Base-by-base conservation (phyloP, 2,113 vertebrate genomes). In the Mormoops blainvillei region DNA sequence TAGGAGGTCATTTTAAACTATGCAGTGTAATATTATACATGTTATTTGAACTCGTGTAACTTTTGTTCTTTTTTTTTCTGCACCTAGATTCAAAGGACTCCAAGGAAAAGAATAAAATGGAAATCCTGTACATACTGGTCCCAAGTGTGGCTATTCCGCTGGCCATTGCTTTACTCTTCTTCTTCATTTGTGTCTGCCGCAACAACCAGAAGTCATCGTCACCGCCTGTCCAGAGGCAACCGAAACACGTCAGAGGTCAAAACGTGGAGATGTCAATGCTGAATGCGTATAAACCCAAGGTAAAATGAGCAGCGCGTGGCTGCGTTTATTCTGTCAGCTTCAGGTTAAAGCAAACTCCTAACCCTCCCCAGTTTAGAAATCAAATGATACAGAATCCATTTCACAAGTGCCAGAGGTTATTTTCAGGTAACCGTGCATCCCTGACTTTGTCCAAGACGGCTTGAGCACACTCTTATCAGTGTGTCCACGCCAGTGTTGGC, bases 211-310 rank as follows among this genome's bases (percentile, higher is more conserved):
- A 99, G 98, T 98, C 99, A 0, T 98, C 99, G 0, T 99, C 99
- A 3, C 99, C 99, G 0, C 99, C 99, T 0, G 98, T 98, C 0
- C 99, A 99, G 18, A 98, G 99, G 11, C 99, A 99, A 89, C 99
- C 99, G 0, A 99, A 99, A 36, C 99, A 99, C 0, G 99, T 99
- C 5, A 98, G 99, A 8, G 99, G 99, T 0, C 99, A 99, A 87
- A 99, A 99, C 0, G 99, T 99, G 3, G 99, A 99, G 98, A 99
- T 99, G 99, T 99, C 99, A 0, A 99, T 99, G 99, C 99, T 99
- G 94, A 99, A 98, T 0, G 98, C 99, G 0, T 99, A 99, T 91
- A 99, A 99, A 95, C 99, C 99, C 50, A 99, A 99, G 99, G 99
- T 99, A 98, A 97, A 76, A 4, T 4, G 15, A 20, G 54, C 33